Conservation (phyloP, 2,888 invertebrate genomes). For the Zootermopsis nevadensis region DNA sequence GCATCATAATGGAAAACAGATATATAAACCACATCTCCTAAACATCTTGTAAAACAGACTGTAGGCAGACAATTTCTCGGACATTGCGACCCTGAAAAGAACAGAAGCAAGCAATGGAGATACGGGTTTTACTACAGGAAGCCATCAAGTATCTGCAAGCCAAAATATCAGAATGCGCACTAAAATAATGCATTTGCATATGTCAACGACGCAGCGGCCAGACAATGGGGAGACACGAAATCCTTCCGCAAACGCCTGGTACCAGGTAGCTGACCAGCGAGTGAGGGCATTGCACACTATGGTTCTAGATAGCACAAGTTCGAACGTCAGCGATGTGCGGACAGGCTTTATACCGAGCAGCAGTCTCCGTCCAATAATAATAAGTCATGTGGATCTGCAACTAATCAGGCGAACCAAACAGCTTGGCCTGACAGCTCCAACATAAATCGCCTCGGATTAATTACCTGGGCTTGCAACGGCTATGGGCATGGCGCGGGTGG, state of each 20-base stretch:
- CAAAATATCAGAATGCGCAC: no score
- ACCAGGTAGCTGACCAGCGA: background rate
- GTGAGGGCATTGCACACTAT: constrained; percentile 3
- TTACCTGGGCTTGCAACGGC: constrained; percentile 14
- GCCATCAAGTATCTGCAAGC: no score
- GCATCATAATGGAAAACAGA: no score
- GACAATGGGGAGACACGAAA: background rate
- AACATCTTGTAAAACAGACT: no score
- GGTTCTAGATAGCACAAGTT: constrained; percentile 3
- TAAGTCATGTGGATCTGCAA: constrained; percentile 5
- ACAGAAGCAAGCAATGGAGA: no score
- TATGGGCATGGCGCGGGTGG: background rate
- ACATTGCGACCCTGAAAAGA: no score
- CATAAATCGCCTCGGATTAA: constrained; percentile 37
- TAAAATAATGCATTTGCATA: background rate
- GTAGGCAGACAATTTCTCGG: no score
- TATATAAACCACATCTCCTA: no score
- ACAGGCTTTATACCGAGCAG: background rate
- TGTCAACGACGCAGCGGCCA: background rate
- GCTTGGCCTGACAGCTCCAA: constrained; percentile 20
- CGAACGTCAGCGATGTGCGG: background rate
- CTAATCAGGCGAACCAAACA: background rate
- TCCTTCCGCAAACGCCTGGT: background rate
- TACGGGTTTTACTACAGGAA: no score
- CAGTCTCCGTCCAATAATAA: no score